These are phyloP conservation scores for Camponotus fellah DNA, from an alignment of 2,888 invertebrate genomes.

Conservation along the genomic window DNA sequence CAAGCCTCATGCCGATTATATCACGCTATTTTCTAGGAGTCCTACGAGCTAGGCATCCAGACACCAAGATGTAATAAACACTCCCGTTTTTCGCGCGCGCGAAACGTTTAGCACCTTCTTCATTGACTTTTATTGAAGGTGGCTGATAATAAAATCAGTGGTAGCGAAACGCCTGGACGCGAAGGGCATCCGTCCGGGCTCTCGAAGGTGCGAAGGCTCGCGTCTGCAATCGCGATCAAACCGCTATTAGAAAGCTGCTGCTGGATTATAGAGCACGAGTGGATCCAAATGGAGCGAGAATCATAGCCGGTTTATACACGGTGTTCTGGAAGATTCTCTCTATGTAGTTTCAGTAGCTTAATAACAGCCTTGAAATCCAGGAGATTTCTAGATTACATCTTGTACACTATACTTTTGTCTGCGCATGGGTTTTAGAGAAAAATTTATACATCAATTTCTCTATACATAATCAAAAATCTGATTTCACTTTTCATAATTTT, in stretches of 20 bases:
- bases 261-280: constrained; percentile 16
- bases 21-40: constrained; percentile 55
- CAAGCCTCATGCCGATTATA: constrained; percentile 41
- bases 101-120: constrained; percentile 69
- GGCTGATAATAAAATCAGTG: constrained; percentile 69
- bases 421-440: not conserved
- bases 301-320: constrained; percentile 31
- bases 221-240: constrained; percentile 10
- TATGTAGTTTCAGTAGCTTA: not conserved
- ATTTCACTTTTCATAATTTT: constrained; percentile 9
- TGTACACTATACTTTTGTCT: not conserved
- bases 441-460: not conserved
- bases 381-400: not conserved
- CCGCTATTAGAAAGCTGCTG: constrained; percentile 20
- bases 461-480: not conserved
- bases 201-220: constrained; percentile 40
- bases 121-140: constrained; percentile 63
- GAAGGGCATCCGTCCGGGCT: not conserved
- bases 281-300: constrained; percentile 23
- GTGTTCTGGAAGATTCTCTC: not conserved
- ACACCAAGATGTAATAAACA: constrained; percentile 66
- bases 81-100: constrained; percentile 65
- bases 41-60: constrained; percentile 25
- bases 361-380: not conserved
- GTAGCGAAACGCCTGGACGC: constrained; percentile 19